These are phyloP conservation scores for Dendrolimus houi DNA, from an alignment of 2,888 invertebrate species.

Conservation along the genomic window DNA sequence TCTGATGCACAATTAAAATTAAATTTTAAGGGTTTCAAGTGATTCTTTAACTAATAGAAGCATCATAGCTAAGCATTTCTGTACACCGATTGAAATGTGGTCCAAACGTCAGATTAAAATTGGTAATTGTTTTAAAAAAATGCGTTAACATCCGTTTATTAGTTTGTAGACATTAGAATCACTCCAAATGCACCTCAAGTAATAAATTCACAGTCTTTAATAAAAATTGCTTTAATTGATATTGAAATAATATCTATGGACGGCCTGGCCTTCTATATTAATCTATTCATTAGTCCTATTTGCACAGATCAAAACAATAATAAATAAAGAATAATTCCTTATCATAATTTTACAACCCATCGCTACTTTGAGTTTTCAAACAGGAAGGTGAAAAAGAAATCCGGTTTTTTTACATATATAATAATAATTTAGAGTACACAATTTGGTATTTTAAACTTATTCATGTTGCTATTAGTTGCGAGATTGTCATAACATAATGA, in stretches of 20 bases:
- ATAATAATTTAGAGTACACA: not conserved
- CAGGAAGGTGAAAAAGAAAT: too few relatives aligned
- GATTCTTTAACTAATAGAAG: too few relatives aligned
- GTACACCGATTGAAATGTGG: too few relatives aligned
- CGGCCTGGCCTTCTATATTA: constrained; percentile 56
- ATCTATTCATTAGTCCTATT: constrained; percentile 17
- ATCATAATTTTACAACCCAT: constrained; percentile 1
- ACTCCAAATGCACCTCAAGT: constrained; percentile 4
- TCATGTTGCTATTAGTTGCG: too few relatives aligned
- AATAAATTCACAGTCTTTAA: constrained; percentile 54
- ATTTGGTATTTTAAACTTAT: too few relatives aligned
- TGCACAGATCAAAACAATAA: constrained; percentile 35
- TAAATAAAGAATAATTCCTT: constrained; percentile 16
- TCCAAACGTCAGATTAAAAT: too few relatives aligned
- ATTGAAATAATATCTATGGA: constrained; percentile 48
- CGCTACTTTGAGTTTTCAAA: not conserved
- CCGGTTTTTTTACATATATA: not conserved
- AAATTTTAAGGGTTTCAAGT: too few relatives aligned
- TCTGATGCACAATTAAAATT: too few relatives aligned
- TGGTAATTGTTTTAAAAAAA: too few relatives aligned
- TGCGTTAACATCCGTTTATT: too few relatives aligned
- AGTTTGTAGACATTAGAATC: not conserved
- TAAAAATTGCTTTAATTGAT: constrained; percentile 44
- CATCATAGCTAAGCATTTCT: too few relatives aligned
- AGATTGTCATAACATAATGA: too few relatives aligned